A percentile compares a stretch with the other conserved stretches of the same genome.
Evolutionary conservation across 2,888 invertebrate genomes (phyloP).

Genomic region (Leucophenga maculata): DNA sequence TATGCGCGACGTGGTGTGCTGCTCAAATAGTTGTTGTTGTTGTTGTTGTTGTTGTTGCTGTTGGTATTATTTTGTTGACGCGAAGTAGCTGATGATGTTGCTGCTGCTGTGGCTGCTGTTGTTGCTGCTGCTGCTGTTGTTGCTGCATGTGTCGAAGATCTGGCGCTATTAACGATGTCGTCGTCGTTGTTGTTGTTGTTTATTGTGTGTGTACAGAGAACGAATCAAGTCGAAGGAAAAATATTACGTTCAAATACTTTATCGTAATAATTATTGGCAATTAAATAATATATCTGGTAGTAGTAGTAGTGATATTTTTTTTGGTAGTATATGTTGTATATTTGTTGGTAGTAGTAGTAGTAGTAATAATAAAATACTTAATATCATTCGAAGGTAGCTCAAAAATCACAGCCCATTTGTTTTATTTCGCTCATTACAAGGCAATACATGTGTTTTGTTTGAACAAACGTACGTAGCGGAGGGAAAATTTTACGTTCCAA

Average conservation of each 20-base stretch:
- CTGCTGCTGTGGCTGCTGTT: conserved; percentile 30
- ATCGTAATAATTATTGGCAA: neutral
- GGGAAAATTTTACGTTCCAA: neutral
- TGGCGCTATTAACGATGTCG: conserved; percentile 32
- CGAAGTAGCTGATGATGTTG: conserved; percentile 23
- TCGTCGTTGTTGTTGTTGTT: conserved; percentile 42
- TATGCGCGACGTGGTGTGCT: conserved; percentile 60
- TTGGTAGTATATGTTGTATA: conserved; percentile 15
- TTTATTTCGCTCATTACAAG: conserved; percentile 14
- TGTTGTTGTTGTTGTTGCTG: conserved; percentile 29
- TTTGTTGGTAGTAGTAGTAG: conserved; percentile 27
- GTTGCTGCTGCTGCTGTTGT: conserved; percentile 19
- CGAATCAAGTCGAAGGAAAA: conserved; percentile 58
- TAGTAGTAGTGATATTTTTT: conserved; percentile 11
- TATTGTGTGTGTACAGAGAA: conserved; percentile 44
- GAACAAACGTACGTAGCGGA: conserved; percentile 12
- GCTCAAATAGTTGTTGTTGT: conserved; percentile 54
- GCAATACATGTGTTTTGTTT: too few relatives aligned
- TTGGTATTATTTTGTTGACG: conserved; percentile 16
- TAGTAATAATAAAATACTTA: conserved; percentile 20
- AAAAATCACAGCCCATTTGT: neutral
- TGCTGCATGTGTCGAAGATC: neutral
- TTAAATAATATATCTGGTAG: conserved; percentile 2
- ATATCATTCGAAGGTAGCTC: too few relatives aligned
- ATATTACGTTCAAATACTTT: conserved; percentile 45